These are phyloP conservation scores for Leucosticte australis DNA, from an alignment of 2,113 vertebrate species.

Conservation along the genomic window DNA sequence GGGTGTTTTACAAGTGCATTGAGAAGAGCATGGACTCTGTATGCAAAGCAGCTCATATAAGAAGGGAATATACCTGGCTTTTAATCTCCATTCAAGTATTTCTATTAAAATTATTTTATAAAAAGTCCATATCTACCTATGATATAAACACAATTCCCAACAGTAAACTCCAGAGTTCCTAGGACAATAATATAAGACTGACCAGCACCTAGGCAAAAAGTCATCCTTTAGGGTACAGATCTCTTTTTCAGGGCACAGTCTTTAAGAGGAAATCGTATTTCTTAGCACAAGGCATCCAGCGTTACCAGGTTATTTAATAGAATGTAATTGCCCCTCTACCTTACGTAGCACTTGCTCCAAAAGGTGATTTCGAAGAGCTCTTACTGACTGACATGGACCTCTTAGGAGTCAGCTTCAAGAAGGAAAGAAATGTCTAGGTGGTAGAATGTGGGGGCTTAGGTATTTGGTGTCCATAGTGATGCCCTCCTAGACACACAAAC, in stretches of 20 bases:
- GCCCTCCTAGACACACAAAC: not conserved
- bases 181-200: not conserved
- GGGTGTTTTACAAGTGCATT: not conserved
- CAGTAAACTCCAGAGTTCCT: not conserved
- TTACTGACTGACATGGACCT: not conserved
- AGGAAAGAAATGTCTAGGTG: not conserved
- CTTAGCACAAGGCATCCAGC: not conserved
- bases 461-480: not conserved
- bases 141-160: not conserved
- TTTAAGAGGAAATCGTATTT: not conserved
- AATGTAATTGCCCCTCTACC: not conserved
- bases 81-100: not conserved
- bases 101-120: not conserved
- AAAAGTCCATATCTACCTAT: not conserved
- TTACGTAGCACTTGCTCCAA: not conserved
- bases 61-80: not conserved
- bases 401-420: not conserved
- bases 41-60: not conserved
- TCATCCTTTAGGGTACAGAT: no score
- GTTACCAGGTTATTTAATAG: not conserved
- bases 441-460: not conserved
- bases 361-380: not conserved
- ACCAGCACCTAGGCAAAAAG: not conserved
- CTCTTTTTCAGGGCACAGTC: not conserved
- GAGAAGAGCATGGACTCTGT: not conserved